Conservation (phyloP, 1,140 invertebrate species). For the Drosophila miranda region DNA sequence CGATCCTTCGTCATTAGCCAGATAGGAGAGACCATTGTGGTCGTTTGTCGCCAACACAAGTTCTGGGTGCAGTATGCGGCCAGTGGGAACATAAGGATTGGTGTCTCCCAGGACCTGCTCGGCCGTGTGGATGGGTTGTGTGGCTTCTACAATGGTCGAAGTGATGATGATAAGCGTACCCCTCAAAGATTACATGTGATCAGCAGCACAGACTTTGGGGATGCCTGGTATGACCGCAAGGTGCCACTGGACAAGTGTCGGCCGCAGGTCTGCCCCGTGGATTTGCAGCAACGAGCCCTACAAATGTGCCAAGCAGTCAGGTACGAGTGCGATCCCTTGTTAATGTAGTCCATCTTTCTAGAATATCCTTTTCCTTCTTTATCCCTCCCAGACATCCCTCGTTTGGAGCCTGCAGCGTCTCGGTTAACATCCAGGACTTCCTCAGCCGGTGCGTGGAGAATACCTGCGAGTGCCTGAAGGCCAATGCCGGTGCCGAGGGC, state of each 20-base stretch:
- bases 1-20: constrained; percentile 9
- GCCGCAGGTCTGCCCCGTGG: constrained; percentile 12
- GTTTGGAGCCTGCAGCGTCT: neutral
- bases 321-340: neutral
- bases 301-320: constrained; percentile 18
- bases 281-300: constrained; percentile 9
- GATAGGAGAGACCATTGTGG: constrained; percentile 8
- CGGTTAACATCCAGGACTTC: constrained; percentile 15
- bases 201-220: constrained; percentile 7
- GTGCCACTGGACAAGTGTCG: constrained; percentile 11
- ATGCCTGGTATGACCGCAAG: constrained; percentile 12
- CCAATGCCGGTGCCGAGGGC: constrained; percentile 20
- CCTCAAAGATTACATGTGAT: constrained; percentile 9
- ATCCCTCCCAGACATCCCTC: constrained; percentile 3
- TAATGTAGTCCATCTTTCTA: too few species aligned
- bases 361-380: neutral
- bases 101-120: neutral
- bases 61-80: constrained; percentile 20
- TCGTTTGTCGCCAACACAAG: constrained; percentile 10
- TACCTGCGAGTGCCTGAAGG: constrained; percentile 14
- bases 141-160: constrained; percentile 8
- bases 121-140: constrained; percentile 1
- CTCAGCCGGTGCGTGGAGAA: constrained; percentile 14
- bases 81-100: constrained; percentile 8
- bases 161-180: constrained; percentile 11